These are phyloP conservation scores for Pammene aurita DNA, from an alignment of 2,888 invertebrate species.

Conservation along the genomic window DNA sequence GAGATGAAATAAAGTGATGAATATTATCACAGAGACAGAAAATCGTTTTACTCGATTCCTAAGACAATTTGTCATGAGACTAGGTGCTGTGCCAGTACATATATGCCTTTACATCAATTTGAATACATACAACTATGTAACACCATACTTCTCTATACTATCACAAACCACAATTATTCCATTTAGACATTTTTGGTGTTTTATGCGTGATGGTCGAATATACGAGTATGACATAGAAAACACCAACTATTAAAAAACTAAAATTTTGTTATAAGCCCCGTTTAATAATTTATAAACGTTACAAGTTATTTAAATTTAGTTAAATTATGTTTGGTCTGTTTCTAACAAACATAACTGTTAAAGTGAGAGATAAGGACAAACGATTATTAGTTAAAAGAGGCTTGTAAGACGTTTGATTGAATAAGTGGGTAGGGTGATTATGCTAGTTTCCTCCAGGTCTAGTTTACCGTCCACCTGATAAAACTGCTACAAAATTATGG, in stretches of 20 bases:
- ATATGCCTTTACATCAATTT: conserved; percentile 47
- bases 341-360: no score
- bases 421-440: no score
- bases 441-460: no score
- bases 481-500: no score
- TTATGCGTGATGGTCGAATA: conserved; percentile 52
- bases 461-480: no score
- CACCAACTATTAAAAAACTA: neutral
- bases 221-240: neutral
- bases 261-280: neutral
- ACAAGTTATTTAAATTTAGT: no score
- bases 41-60: conserved; percentile 18
- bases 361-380: no score
- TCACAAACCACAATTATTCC: conserved; percentile 62
- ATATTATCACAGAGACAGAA: conserved; percentile 36
- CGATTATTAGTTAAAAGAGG: no score
- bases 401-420: no score
- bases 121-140: conserved; percentile 45
- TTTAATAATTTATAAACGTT: no score
- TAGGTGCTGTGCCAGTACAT: conserved; percentile 62
- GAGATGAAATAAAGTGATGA: conserved; percentile 31
- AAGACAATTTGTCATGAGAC: conserved; percentile 49
- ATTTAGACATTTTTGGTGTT: conserved; percentile 68
- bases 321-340: no score
- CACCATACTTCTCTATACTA: conserved; percentile 55